Percentiles rank a stretch among this genome's conserved stretches.
Evolutionary conservation across 2,113 vertebrate species (phyloP).

Genomic region (Todiramphus chloris): DNA sequence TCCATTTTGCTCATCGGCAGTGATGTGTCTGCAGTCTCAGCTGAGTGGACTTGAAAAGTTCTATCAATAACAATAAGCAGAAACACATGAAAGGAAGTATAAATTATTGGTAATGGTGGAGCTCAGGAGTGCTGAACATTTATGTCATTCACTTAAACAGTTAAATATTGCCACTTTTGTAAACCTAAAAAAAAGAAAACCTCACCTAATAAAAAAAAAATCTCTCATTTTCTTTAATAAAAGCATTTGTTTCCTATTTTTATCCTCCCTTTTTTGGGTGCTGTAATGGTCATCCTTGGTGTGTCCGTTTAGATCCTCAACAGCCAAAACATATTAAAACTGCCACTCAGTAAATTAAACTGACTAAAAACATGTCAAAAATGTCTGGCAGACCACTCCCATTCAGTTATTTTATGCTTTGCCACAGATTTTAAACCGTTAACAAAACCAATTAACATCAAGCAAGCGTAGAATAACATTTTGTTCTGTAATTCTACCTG

Average conservation of each 20-base stretch:
- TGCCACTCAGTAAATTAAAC: neutral
- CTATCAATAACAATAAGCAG: neutral
- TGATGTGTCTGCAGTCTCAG: neutral
- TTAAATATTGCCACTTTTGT: neutral
- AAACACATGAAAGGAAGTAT: neutral
- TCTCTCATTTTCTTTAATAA: neutral
- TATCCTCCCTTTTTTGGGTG: neutral
- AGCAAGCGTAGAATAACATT: neutral
- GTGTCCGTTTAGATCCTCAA: neutral
- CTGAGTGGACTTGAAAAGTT: neutral
- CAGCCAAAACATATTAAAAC: neutral
- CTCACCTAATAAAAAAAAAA: neutral
- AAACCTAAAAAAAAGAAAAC: neutral
- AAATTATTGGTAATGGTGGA: neutral
- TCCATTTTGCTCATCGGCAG: neutral
- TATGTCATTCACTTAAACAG: neutral
- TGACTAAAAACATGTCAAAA: neutral
- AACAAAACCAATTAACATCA: constrained; percentile 42
- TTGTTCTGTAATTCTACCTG: constrained; percentile 27
- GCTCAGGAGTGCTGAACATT: neutral
- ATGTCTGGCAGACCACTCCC: neutral
- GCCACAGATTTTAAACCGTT: neutral
- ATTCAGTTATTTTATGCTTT: neutral
- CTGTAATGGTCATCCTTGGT: neutral
- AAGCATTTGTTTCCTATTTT: neutral